These are phyloP conservation scores for Agrochola litura DNA, from an alignment of 2,888 invertebrate genomes.

Conservation along the genomic window DNA sequence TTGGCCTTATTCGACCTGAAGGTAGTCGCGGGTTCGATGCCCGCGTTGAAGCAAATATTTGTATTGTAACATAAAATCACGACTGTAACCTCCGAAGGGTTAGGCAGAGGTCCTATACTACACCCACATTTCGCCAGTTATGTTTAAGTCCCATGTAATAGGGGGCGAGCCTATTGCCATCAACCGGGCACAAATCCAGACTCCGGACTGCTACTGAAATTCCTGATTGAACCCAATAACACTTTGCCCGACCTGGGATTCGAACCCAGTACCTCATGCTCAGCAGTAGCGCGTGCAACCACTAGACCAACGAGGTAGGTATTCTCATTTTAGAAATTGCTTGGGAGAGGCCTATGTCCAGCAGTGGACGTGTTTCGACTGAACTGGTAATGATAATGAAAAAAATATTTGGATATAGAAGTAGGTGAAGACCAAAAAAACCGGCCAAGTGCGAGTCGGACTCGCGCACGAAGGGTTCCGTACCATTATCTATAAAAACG, in stretches of 20 bases:
- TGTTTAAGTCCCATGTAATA: not conserved
- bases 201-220: not conserved
- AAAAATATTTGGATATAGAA: not conserved
- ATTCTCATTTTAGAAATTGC: no score
- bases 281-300: no score
- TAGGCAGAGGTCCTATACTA: not conserved
- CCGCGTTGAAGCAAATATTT: conserved; percentile 1
- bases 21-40: not conserved
- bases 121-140: no score
- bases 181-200: not conserved
- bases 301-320: no score
- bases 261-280: not conserved
- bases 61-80: not conserved
- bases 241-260: no score
- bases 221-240: not conserved
- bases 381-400: not conserved
- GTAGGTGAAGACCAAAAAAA: not conserved
- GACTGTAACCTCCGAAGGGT: not conserved
- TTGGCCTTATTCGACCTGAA: conserved; percentile 17
- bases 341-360: no score
- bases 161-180: not conserved
- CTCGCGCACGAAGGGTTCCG: no score
- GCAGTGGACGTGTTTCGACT: no score
- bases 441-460: no score
- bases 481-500: no score